These are phyloP conservation scores for Otus sunia DNA, from an alignment of 2,113 vertebrate genomes.

Conservation along the genomic window DNA sequence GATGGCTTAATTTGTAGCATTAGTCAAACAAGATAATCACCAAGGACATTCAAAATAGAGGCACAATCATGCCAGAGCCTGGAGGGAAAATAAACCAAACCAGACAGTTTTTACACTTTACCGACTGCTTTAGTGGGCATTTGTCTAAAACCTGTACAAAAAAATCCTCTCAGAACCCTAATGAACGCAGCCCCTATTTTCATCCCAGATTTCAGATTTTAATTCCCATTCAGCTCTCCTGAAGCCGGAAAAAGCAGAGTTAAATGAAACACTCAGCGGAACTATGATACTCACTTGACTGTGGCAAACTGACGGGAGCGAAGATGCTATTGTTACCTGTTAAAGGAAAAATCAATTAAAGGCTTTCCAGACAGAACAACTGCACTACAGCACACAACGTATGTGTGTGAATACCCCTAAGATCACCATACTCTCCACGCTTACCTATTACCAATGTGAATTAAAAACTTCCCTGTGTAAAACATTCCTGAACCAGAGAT, in stretches of 20 bases:
- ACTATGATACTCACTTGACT: conserved; percentile 84
- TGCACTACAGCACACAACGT: neutral
- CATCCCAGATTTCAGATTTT: neutral
- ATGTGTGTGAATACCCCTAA: neutral
- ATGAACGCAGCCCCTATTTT: neutral
- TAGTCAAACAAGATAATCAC: neutral
- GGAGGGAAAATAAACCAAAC: neutral
- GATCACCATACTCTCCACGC: neutral
- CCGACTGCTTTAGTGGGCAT: neutral
- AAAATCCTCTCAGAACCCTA: neutral
- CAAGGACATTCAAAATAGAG: neutral
- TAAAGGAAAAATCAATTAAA: conserved; percentile 8
- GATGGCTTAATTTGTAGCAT: neutral
- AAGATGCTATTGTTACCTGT: conserved; percentile 89
- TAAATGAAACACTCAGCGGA: neutral
- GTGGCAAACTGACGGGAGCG: conserved; percentile 81
- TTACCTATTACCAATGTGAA: fast-evolving
- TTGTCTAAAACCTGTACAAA: neutral
- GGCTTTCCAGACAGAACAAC: neutral
- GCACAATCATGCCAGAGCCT: neutral
- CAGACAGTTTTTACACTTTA: neutral
- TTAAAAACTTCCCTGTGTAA: neutral
- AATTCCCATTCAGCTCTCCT: neutral
- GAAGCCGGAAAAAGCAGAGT: neutral
- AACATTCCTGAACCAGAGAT: neutral